Evolutionary conservation across 2,113 vertebrate species (phyloP).

Genomic region (Arenaria interpres): DNA sequence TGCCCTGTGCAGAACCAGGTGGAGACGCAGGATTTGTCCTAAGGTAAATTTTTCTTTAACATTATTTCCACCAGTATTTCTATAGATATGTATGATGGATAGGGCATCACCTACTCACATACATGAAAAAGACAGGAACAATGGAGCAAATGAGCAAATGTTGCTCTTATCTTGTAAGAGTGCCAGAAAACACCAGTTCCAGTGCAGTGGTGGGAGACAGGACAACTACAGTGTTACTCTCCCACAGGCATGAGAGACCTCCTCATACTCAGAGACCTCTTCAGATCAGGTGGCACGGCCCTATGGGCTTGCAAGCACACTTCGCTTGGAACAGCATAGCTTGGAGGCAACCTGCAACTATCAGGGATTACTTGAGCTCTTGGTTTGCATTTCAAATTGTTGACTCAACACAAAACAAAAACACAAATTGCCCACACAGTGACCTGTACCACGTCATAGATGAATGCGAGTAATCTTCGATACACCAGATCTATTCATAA

Average conservation of each 20-base stretch:
- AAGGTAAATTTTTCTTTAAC: background rate
- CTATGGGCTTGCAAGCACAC: background rate
- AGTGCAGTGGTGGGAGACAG: background rate
- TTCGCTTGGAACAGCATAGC: background rate
- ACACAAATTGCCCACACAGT: background rate
- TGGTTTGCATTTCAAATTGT: background rate
- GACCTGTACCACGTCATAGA: background rate
- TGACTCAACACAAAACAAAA: constrained; percentile 4
- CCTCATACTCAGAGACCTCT: background rate
- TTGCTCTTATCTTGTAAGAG: background rate
- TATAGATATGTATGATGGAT: fast-evolving
- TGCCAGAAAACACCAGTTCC: background rate
- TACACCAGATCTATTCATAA: background rate
- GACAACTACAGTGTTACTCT: background rate
- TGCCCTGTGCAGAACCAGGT: background rate
- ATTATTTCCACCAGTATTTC: background rate
- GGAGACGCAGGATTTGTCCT: background rate
- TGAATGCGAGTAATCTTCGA: background rate
- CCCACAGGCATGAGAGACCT: background rate
- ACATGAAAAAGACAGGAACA: background rate
- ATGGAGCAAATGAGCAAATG: background rate
- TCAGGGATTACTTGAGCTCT: background rate
- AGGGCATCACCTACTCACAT: background rate
- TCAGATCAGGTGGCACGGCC: background rate
- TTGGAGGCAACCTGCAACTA: background rate